Evolutionary conservation across 1,140 invertebrate genomes (phyloP).

Genomic region (Drosophila nasuta): DNA sequence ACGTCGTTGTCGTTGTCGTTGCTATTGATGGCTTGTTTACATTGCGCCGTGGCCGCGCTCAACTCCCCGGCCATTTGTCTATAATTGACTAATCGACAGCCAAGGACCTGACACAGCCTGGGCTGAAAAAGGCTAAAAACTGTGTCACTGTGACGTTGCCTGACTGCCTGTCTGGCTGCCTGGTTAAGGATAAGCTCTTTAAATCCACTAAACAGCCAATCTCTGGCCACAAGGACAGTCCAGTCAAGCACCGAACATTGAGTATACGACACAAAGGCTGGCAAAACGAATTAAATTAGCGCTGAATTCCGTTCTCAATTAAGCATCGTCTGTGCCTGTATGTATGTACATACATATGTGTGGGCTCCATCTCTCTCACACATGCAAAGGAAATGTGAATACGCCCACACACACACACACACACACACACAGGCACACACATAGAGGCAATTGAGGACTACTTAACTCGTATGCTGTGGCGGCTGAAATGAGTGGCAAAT

Average conservation of each 20-base stretch:
- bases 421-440: neutral
- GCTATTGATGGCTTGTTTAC: constrained; percentile 80
- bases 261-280: constrained; percentile 8
- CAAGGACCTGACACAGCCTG: constrained; percentile 19
- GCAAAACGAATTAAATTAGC: constrained; percentile 71
- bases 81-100: constrained; percentile 79
- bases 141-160: constrained; percentile 50
- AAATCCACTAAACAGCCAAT: constrained; percentile 24
- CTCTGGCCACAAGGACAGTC: constrained; percentile 3
- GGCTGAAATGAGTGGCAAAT: constrained; percentile 45
- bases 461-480: constrained; percentile 15
- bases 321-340: constrained; percentile 55
- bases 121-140: constrained; percentile 25
- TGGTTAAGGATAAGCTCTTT: constrained; percentile 21
- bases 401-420: constrained; percentile 2
- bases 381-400: neutral
- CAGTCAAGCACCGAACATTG: constrained; percentile 4
- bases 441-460: constrained; percentile 28
- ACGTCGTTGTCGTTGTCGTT: constrained; percentile 18
- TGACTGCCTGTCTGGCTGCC: neutral
- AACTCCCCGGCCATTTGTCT: constrained; percentile 77
- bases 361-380: neutral
- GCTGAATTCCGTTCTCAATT: constrained; percentile 74
- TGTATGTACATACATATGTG: neutral
- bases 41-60: constrained; percentile 51